Evolutionary conservation across 2,797 vertebrate species (phyloP).

Genomic region (Apogon hyalosoma): DNA sequence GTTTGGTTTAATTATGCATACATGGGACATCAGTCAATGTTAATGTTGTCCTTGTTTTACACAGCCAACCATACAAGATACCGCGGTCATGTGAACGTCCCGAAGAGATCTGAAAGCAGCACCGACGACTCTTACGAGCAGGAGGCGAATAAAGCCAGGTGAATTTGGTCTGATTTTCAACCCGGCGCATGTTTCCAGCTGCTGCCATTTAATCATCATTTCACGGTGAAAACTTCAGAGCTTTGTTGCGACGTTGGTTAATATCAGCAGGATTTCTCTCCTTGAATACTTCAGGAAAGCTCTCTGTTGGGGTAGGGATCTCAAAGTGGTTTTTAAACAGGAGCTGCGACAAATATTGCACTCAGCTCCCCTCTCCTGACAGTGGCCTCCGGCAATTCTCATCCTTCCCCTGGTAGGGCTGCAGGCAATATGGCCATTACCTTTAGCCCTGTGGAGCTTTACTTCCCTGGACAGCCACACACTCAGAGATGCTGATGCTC

Average conservation of each 20-base stretch:
- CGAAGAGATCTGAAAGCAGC: slow-evolving; percentile 41
- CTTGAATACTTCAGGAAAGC: slow-evolving; percentile 37
- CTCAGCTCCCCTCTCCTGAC: slow-evolving; percentile 65
- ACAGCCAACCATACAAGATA: slow-evolving; percentile 48
- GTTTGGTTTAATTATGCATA: slow-evolving; percentile 76
- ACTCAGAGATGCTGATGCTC: slow-evolving; percentile 66
- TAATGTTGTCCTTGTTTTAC: slow-evolving; percentile 75
- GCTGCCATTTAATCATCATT: slow-evolving; percentile 67
- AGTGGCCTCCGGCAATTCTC: slow-evolving; percentile 77
- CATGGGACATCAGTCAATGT: slow-evolving; percentile 70
- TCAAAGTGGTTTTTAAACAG: slow-evolving; percentile 72
- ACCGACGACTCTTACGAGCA: slow-evolving; percentile 36
- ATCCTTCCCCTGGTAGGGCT: slow-evolving; percentile 70
- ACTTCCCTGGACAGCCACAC: slow-evolving; percentile 59
- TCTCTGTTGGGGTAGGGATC: slow-evolving; percentile 49
- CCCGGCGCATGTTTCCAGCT: slow-evolving; percentile 45
- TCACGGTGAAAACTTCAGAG: slow-evolving; percentile 50
- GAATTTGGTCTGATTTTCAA: slow-evolving; percentile 63
- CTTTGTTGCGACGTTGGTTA: slow-evolving; percentile 42
- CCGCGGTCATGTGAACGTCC: slow-evolving; percentile 42
- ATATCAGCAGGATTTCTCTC: slow-evolving; percentile 27
- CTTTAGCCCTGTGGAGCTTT: slow-evolving; percentile 65
- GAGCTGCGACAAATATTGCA: slow-evolving; percentile 70
- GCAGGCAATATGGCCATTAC: slow-evolving; percentile 73
- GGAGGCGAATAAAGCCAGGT: slow-evolving; percentile 57